Conservation (phyloP, 2,888 invertebrate species). For the Tetanocera ferruginea region DNA sequence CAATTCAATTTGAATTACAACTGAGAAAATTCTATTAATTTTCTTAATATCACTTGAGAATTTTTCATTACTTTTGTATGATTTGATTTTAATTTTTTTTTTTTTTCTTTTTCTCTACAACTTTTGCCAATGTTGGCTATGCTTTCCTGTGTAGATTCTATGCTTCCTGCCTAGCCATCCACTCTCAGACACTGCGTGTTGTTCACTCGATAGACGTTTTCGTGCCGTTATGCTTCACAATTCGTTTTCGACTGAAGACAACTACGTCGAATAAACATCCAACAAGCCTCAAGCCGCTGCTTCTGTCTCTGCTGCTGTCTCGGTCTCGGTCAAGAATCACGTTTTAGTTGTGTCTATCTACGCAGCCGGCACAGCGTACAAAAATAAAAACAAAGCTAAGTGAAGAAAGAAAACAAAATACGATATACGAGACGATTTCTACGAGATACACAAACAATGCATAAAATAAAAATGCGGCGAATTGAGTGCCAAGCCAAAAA, state of each 20-base stretch:
- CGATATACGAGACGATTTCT: not conserved
- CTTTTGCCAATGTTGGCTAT: not conserved
- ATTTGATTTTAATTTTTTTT: not conserved
- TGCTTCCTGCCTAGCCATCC: constrained; percentile 2
- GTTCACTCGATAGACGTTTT: not conserved
- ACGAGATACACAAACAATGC: not conserved
- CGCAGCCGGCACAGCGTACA: not conserved
- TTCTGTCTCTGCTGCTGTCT: constrained; percentile 28
- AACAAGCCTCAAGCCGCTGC: constrained; percentile 53
- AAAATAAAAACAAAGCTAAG: not conserved
- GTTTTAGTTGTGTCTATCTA: constrained; percentile 33
- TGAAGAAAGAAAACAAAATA: not conserved
- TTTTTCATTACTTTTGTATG: not conserved
- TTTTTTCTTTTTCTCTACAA: not conserved
- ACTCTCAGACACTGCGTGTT: constrained; percentile 5
- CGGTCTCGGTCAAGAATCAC: constrained; percentile 8
- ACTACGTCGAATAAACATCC: constrained; percentile 56
- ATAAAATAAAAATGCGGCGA: not conserved
- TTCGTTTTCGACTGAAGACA: constrained; percentile 65
- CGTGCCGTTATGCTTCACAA: constrained; percentile 64
- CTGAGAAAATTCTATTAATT: not conserved
- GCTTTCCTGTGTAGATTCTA: not conserved
- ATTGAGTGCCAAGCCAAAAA: not conserved
- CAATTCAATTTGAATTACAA: not conserved
- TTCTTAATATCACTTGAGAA: not conserved